A percentile compares a stretch with the other conserved stretches of the same genome.
Evolutionary conservation across 2,113 vertebrate genomes (phyloP).

Genomic region (Passer montanus): DNA sequence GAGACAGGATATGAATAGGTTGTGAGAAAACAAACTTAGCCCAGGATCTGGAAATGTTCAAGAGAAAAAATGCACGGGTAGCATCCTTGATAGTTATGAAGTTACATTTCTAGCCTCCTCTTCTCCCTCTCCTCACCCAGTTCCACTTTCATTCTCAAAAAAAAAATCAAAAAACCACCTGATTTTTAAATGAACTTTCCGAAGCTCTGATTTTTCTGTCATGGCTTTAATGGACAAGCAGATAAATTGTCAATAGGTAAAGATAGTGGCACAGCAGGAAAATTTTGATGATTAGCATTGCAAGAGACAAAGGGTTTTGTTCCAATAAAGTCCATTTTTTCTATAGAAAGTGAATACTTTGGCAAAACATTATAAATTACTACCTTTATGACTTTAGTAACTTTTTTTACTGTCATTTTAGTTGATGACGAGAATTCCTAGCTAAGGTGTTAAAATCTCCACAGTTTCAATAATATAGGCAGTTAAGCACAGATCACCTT

Average conservation of each 20-base stretch:
- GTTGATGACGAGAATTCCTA: not conserved
- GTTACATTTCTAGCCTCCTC: not conserved
- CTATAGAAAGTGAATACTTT: not conserved
- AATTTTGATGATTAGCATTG: not conserved
- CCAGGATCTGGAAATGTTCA: not conserved
- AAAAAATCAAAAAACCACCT: rapidly evolving
- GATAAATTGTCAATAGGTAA: not conserved
- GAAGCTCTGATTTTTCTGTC: not conserved
- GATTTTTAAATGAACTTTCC: not conserved
- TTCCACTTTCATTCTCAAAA: not conserved
- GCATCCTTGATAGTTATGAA: not conserved
- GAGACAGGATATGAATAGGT: slow-evolving; percentile 16
- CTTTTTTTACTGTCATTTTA: not conserved
- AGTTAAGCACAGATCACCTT: not conserved
- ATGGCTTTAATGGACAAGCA: not conserved
- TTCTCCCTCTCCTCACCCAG: not conserved
- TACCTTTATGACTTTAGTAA: not conserved
- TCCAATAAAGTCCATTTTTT: not conserved
- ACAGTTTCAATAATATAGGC: not conserved
- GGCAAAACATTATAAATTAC: not conserved
- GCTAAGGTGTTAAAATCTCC: not conserved
- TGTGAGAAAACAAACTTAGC: not conserved
- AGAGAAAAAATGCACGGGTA: not conserved
- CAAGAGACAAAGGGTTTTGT: not conserved
- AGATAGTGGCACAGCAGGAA: not conserved